Base-by-base conservation (phyloP, 2,113 vertebrate genomes). In the Cavia porcellus region DNA sequence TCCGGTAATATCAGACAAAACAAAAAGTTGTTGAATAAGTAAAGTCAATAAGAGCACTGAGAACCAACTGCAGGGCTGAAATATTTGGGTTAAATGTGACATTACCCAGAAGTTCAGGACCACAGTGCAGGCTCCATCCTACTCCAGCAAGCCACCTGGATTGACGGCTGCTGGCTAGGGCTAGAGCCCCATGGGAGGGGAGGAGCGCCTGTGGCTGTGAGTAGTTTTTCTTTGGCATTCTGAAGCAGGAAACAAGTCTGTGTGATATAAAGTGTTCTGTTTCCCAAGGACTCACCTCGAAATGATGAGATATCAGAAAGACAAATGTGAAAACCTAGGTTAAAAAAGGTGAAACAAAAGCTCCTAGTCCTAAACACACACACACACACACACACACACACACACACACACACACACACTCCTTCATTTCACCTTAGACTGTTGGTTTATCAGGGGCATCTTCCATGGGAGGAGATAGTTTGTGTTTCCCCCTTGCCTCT, bases 11-110 rank as follows among this genome's bases (percentile, higher is more conserved):
- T 50, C 95, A 97, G 97, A 96, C 86, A 96, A 98, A 97, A 96
- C 82, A 70, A 84, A 87, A 94, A 94, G 87, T 96, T 13, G 19
- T 45, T 94, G 95, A 98, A 98, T 98, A 98, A 98, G 98, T 97
- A 72, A 97, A 97, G 92, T 98, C 97, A 97, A 92, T 93, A 94
- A 93, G 89, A 97, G 95, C 95, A 89, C 72, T 4, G 2, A 95
- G 89, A 96, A 97, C 84, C 94, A 92, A 85, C 57, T 66, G 17
- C 5, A 35, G 0, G 84, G 87, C 94, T 96, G 81, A 95, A 97
- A 97, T 83, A 72, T 1, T 70, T 88, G 96, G 66, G 94, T 96
- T 95, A 94, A 96, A 87, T 83, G 72, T 95, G 86, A 90, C 83
- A 96, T 89, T 96, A 89, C 92, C 96, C 15, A 15, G 97, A 95